Conservation (phyloP, 2,797 vertebrate species). For the Anabas testudineus region DNA sequence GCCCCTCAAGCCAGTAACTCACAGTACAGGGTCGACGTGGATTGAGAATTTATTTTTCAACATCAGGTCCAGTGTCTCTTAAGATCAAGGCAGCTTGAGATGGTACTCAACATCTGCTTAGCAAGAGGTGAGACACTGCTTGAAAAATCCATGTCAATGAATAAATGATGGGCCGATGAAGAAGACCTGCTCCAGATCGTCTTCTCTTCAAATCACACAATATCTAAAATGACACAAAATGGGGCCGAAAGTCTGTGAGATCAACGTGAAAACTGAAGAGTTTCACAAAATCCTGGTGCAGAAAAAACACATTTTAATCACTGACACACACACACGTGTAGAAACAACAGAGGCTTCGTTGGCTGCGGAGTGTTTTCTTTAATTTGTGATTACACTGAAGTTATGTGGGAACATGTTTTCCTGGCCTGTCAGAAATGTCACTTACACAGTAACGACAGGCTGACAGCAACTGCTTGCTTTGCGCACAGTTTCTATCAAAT, state of each 20-base stretch:
- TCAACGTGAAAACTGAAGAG: conserved; percentile 7
- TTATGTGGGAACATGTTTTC: conserved; percentile 52
- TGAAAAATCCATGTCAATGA: conserved; percentile 75
- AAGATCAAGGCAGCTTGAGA: conserved; percentile 64
- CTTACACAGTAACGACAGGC: conserved; percentile 44
- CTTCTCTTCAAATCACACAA: conserved; percentile 37
- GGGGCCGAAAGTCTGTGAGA: conserved; percentile 16
- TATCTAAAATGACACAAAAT: conserved; percentile 36
- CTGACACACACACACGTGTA: not conserved
- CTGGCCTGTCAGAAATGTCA: conserved; percentile 48
- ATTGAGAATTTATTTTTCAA: conserved; percentile 54
- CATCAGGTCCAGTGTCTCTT: conserved; percentile 61
- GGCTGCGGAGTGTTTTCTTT: conserved; percentile 33
- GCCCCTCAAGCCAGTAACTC: conserved; percentile 66
- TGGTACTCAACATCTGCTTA: conserved; percentile 67
- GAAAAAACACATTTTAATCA: conserved; percentile 25
- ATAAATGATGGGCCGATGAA: conserved; percentile 75
- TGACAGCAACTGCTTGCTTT: conserved; percentile 45
- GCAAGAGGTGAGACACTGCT: conserved; percentile 65
- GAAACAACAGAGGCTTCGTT: conserved; percentile 24
- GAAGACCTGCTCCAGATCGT: conserved; percentile 69
- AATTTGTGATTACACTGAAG: conserved; percentile 57
- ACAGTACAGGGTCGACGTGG: conserved; percentile 45
- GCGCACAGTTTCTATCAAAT: conserved; percentile 52
- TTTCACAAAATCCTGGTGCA: conserved; percentile 15